Evolutionary conservation across 2,113 vertebrate species (phyloP).

Genomic region (Barnardius zonarius): DNA sequence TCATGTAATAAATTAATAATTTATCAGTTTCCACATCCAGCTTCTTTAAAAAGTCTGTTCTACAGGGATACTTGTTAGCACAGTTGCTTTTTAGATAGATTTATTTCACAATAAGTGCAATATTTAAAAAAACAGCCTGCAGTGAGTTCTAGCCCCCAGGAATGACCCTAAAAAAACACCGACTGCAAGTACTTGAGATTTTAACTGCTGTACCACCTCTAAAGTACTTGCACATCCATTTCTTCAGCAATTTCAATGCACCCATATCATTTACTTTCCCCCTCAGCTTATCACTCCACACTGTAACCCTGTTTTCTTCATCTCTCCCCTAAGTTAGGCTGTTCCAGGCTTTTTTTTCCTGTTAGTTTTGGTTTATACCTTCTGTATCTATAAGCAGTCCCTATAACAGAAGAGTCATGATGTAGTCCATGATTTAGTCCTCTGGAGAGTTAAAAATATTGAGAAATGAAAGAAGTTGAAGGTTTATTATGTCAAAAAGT

Average conservation of each 20-base stretch:
- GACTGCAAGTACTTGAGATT: background rate
- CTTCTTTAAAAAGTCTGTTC: background rate
- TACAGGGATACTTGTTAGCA: background rate
- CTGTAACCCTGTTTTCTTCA: background rate
- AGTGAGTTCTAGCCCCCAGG: background rate
- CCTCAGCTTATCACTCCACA: background rate
- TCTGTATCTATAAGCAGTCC: background rate
- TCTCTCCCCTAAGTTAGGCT: background rate
- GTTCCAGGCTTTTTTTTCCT: background rate
- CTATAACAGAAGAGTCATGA: background rate
- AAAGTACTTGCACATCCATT: background rate
- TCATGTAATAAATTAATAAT: background rate
- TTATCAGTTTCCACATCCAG: background rate
- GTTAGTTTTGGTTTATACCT: background rate
- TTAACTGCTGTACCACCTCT: background rate
- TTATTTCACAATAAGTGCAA: background rate
- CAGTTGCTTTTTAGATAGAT: background rate
- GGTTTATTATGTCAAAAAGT: background rate
- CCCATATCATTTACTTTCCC: background rate
- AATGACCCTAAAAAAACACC: background rate
- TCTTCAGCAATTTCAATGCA: background rate
- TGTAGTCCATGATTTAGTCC: conserved; percentile 23
- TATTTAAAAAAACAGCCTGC: background rate
- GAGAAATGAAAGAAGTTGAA: background rate
- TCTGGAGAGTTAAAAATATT: background rate